Evolutionary conservation across 2,113 vertebrate genomes (phyloP).

Genomic region (Dolichotis patagonum): DNA sequence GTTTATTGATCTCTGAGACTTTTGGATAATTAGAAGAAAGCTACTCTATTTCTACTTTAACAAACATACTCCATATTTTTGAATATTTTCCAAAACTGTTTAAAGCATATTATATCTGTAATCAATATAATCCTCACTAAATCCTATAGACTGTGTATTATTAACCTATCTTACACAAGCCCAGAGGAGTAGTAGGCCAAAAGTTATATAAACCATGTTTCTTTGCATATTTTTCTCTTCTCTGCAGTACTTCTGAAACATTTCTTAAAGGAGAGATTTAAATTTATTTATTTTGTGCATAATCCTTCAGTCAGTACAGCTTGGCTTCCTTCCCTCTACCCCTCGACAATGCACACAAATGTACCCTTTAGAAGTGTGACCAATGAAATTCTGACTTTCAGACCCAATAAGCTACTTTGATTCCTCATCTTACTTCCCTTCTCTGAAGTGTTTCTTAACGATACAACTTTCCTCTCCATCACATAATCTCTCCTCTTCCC

Average conservation of each 20-base stretch:
- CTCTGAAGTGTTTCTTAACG: background rate
- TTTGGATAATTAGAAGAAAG: background rate
- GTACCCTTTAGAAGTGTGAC: too few relatives aligned
- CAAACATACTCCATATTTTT: background rate
- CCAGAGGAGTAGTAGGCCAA: background rate
- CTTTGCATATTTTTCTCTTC: background rate
- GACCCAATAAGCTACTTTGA: background rate
- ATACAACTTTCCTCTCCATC: background rate
- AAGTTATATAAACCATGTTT: background rate
- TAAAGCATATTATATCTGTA: background rate
- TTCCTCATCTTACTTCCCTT: background rate
- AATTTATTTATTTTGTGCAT: background rate
- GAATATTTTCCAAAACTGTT: background rate
- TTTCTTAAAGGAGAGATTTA: background rate
- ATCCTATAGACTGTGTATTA: background rate
- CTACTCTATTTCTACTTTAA: background rate
- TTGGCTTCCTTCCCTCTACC: background rate
- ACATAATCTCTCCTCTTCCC: background rate
- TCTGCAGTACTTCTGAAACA: background rate
- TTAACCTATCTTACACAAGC: background rate
- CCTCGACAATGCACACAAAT: background rate
- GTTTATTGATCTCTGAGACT: background rate
- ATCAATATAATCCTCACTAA: background rate
- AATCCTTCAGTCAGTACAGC: background rate
- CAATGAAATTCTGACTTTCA: background rate